Evolutionary conservation across 2,113 vertebrate genomes (phyloP), one percentile per base, ranked within the genome.

Genomic region (Myotis yumanensis): DNA sequence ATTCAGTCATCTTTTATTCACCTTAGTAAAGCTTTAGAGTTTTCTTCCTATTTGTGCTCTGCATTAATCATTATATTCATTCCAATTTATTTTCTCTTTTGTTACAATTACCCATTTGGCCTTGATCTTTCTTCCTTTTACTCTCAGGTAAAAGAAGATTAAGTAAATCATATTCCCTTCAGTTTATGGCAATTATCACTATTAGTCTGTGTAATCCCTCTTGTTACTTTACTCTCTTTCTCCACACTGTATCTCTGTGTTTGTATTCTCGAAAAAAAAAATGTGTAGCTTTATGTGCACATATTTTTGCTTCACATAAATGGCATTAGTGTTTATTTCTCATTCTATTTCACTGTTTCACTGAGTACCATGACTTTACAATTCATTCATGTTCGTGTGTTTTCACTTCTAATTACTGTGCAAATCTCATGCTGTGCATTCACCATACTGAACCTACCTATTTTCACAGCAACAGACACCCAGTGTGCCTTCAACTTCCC

Each of bases 341-440:
- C 86, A 89, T 62, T 90, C 66, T 90, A 23, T 66, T 85, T 72
- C 75, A 71, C 32, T 94, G 48, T 86, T 85, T 77, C 57, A 57
- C 69, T 83, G 32, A 48, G n/a, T 40, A 77, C 37, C 37, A 90
- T 25, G 4, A 85, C 48, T 62, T 79, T 43, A 62, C 30, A 30
- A 71, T 79, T 37, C 32, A 35, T 69, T 84, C 4, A 40, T 16
- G 7, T 40, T 32, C 10, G 43, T 32, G 37, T 25, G 46, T 76
- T 94, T 32, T 84, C 72, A 59, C 32, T 77, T 79, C 62, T 51
- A 71, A 79, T 59, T 85, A 40, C 28, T 59, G 18, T 79, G 40
- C 72, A 77, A 62, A 52, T 51, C 51, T 43, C 81, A 62, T 20
- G 32, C 14, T 77, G 25, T 25, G 12, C 51, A 84, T 77, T 7